A percentile compares a stretch with the other conserved stretches of the same genome.
Evolutionary conservation across 2,113 vertebrate species (phyloP).

Genomic region (Paramormyrops kingsleyae): DNA sequence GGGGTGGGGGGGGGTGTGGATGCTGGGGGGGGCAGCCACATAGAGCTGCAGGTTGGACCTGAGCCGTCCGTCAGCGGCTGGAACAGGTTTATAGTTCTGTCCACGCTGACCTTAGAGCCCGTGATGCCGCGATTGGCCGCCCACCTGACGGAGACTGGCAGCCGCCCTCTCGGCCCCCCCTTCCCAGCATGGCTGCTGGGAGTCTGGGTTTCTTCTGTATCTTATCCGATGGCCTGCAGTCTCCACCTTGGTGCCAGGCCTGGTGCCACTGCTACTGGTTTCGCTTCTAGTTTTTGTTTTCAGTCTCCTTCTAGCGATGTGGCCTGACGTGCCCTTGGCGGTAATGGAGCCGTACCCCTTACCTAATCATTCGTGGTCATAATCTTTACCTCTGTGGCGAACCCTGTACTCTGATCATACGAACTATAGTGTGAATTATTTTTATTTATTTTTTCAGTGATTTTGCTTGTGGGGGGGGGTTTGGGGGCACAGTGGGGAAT

Average conservation of each 20-base stretch:
- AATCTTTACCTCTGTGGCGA: conserved; percentile 38
- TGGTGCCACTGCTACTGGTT: not conserved
- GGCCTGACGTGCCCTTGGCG: no score
- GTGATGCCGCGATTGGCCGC: not conserved
- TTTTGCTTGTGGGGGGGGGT: conserved; percentile 21
- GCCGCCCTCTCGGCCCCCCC: conserved; percentile 45
- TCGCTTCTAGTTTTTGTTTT: not conserved
- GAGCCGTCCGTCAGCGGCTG: not conserved
- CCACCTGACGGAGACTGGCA: not conserved
- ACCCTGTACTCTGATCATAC: conserved; percentile 56
- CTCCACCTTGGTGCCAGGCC: conserved; percentile 36
- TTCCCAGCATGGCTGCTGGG: conserved; percentile 55
- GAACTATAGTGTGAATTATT: conserved; percentile 45
- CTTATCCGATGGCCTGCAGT: conserved; percentile 42
- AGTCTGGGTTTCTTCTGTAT: conserved; percentile 74
- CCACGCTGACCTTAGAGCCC: not conserved
- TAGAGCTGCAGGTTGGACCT: conserved; percentile 42
- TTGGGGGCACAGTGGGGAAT: conserved; percentile 65
- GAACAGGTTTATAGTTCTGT: not conserved
- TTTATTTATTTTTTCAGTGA: not conserved
- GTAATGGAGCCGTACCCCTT: not conserved
- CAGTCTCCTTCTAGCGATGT: not conserved
- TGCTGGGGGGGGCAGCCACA: not conserved
- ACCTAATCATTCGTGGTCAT: conserved; percentile 29
- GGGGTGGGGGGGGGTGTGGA: conserved; percentile 14